These are phyloP conservation scores for Ichneumoninae sp. DNA, from an alignment of 2,888 invertebrate genomes.

Conservation along the genomic window DNA sequence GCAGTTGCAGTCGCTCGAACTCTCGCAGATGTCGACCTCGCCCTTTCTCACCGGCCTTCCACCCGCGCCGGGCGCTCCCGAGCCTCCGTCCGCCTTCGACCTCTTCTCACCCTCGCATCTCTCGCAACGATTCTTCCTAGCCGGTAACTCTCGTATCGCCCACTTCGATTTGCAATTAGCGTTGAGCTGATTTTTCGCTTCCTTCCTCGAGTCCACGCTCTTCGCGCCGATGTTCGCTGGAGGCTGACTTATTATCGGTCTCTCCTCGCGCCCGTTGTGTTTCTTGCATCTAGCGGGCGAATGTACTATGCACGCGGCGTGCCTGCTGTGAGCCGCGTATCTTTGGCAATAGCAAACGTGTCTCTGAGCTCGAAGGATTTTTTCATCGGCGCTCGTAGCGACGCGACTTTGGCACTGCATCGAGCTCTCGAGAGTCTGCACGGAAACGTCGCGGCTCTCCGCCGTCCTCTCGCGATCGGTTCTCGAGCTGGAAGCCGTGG, in stretches of 20 bases:
- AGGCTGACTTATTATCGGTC: conserved; percentile 56
- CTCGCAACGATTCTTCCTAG: conserved; percentile 34
- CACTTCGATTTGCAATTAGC: conserved; percentile 76
- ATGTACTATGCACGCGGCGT: conserved; percentile 57
- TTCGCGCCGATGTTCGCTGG: conserved; percentile 11
- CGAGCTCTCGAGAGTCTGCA: conserved; percentile 69
- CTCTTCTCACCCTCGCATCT: conserved; percentile 52
- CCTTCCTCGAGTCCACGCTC: conserved; percentile 73
- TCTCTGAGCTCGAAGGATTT: conserved; percentile 2
- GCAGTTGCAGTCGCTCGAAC: conserved; percentile 70
- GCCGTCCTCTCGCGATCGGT: background rate
- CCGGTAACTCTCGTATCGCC: conserved; percentile 53
- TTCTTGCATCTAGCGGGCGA: conserved; percentile 38
- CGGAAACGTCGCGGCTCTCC: conserved; percentile 57
- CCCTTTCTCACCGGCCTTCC: background rate
- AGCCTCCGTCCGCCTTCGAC: conserved; percentile 43
- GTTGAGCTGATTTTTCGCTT: conserved; percentile 80
- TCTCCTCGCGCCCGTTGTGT: conserved; percentile 39
- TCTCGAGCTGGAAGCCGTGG: background rate
- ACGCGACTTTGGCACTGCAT: conserved; percentile 23
- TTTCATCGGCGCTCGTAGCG: conserved; percentile 19
- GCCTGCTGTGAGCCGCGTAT: conserved; percentile 64
- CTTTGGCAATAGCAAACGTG: conserved; percentile 66
- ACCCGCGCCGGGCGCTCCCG: background rate
- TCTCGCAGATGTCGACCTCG: conserved; percentile 17